Evolutionary conservation across 2,888 invertebrate species (phyloP).

Genomic region (Chirona hameri): DNA sequence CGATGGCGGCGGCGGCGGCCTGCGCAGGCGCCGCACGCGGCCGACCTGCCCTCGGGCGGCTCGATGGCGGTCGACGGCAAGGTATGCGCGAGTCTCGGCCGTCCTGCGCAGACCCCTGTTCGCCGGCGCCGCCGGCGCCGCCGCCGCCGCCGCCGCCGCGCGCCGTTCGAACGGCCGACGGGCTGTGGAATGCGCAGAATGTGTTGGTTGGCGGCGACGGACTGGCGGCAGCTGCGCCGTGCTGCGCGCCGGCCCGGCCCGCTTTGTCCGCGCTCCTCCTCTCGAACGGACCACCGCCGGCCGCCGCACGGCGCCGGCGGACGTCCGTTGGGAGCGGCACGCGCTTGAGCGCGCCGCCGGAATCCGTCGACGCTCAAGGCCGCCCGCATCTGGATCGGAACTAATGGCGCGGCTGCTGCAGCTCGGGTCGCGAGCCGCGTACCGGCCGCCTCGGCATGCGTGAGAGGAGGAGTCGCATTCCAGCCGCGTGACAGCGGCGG

Average conservation of each 20-base stretch:
- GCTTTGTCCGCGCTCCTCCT: background rate
- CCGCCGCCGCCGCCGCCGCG: background rate
- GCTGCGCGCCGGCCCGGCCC: background rate
- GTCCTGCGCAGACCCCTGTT: background rate
- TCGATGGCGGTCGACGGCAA: background rate
- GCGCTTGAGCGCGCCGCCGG: constrained; percentile 1
- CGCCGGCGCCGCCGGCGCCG: background rate
- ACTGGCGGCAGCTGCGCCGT: background rate
- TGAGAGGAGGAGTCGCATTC: background rate
- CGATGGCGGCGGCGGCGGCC: background rate
- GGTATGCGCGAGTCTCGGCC: constrained; percentile 2
- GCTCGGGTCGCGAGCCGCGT: background rate
- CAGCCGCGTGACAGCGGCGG: background rate
- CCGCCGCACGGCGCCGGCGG: background rate
- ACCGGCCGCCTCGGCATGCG: background rate
- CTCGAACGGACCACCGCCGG: background rate
- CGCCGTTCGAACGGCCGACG: constrained; percentile 11
- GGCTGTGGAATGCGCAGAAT: background rate
- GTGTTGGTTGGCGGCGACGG: constrained; percentile 12
- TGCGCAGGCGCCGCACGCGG: no score
- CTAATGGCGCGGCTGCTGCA: background rate
- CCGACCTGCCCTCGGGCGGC: background rate
- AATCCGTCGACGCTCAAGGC: background rate
- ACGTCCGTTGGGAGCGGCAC: constrained; percentile 12
- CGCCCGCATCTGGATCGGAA: constrained; percentile 8